Conservation (phyloP, 2,797 vertebrate genomes). For the Enteromius treurensis region DNA sequence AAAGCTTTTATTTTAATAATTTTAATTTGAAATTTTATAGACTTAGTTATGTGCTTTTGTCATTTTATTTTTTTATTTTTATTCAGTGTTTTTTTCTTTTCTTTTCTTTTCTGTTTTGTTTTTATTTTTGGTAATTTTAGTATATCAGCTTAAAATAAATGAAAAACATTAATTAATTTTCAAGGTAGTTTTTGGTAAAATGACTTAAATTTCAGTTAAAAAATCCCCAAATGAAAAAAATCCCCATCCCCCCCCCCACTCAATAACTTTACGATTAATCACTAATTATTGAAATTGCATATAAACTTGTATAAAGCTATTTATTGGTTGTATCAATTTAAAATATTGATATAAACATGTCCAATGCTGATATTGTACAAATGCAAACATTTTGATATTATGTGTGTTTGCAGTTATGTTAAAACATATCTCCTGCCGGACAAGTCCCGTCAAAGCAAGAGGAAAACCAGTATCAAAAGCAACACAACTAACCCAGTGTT, state of each 20-base stretch:
- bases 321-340: background rate
- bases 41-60: background rate
- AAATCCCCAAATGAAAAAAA: too few relatives aligned
- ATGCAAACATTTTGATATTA: background rate
- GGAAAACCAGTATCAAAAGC: slow-evolving; percentile 94
- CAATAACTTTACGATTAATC: background rate
- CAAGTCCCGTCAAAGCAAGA: slow-evolving; percentile 92
- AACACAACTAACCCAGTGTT: slow-evolving; percentile 92
- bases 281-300: background rate
- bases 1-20: too few relatives aligned
- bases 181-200: background rate
- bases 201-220: background rate
- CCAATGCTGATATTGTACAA: background rate
- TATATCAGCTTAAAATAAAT: too few relatives aligned
- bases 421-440: slow-evolving; percentile 97
- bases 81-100: background rate
- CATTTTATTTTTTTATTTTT: background rate
- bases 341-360: background rate
- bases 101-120: background rate
- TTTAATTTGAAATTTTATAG: background rate
- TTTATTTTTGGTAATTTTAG: background rate
- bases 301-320: background rate
- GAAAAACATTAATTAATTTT: background rate
- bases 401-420: slow-evolving; percentile 84
- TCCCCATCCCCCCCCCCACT: background rate